Evolutionary conservation across 2,888 invertebrate genomes (phyloP).

Genomic region (Crioceris asparagi): DNA sequence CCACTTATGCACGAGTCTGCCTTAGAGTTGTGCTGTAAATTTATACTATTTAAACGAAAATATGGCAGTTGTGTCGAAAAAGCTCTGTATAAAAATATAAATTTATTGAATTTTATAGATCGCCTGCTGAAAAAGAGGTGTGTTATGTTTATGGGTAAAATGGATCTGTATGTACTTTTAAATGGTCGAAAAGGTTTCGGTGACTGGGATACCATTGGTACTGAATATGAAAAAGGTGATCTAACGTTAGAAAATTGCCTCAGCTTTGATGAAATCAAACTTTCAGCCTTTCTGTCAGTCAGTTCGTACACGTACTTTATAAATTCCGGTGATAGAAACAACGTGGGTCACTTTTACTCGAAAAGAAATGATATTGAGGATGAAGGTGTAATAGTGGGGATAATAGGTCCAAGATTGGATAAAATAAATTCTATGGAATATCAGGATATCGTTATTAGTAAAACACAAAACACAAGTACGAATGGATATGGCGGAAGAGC

Average conservation of each 20-base stretch:
- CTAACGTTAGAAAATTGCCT: slow-evolving; percentile 40
- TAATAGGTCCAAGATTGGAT: slow-evolving; percentile 45
- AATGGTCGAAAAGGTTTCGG: slow-evolving; percentile 38
- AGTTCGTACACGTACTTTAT: slow-evolving; percentile 47
- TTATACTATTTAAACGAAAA: slow-evolving; percentile 50
- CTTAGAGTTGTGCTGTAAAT: slow-evolving; percentile 49
- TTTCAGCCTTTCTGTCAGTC: slow-evolving; percentile 45
- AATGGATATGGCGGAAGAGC: slow-evolving; percentile 39
- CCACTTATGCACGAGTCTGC: slow-evolving; percentile 59
- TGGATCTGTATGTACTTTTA: slow-evolving; percentile 23
- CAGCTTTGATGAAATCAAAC: slow-evolving; percentile 49
- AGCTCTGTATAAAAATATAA: slow-evolving; percentile 31
- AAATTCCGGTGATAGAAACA: slow-evolving; percentile 46
- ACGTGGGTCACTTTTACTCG: slow-evolving; percentile 39
- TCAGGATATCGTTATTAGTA: slow-evolving; percentile 47
- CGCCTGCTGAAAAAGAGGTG: slow-evolving; percentile 44
- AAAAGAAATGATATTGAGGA: slow-evolving; percentile 37
- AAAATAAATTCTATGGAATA: slow-evolving; percentile 48
- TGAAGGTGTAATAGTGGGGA: slow-evolving; percentile 41
- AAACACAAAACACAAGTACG: slow-evolving; percentile 33
- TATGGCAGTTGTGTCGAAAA: slow-evolving; percentile 25
- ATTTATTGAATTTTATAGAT: slow-evolving; percentile 40
- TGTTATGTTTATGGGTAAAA: slow-evolving; percentile 36
- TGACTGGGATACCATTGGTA: slow-evolving; percentile 46
- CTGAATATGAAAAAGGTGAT: slow-evolving; percentile 38